Evolutionary conservation across 2,888 invertebrate genomes (phyloP).

Genomic region (Marasmarcha lunaedactyla): DNA sequence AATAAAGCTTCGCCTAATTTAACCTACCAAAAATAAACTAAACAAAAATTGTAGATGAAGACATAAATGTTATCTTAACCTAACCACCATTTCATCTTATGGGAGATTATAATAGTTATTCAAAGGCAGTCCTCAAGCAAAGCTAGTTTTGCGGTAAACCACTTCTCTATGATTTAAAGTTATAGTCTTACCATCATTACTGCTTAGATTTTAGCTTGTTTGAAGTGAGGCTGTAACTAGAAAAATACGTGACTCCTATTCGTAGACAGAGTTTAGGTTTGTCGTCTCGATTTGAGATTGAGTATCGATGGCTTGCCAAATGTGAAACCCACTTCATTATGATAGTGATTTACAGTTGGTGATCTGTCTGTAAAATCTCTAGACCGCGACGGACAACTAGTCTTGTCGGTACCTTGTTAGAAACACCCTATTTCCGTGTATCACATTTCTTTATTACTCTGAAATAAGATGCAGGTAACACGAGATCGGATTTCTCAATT

Average conservation of each 20-base stretch:
- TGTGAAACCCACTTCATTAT: slow-evolving; percentile 27
- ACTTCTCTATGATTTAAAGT: slow-evolving; percentile 32
- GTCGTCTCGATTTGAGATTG: not conserved
- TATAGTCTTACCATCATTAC: slow-evolving; percentile 27
- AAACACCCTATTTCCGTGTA: slow-evolving; percentile 40
- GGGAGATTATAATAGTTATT: slow-evolving; percentile 16
- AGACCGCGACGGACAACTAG: slow-evolving; percentile 39
- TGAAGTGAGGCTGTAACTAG: not conserved
- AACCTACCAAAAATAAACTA: too few relatives aligned
- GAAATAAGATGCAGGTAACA: slow-evolving; percentile 19
- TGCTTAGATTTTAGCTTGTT: slow-evolving; percentile 26
- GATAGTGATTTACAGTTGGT: slow-evolving; percentile 42
- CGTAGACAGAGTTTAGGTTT: too few relatives aligned
- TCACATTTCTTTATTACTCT: slow-evolving; percentile 38
- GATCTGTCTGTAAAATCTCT: slow-evolving; percentile 34
- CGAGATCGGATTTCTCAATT: slow-evolving; percentile 13
- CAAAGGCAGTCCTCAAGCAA: slow-evolving; percentile 34
- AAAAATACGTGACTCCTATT: slow-evolving; percentile 6
- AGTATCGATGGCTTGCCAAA: slow-evolving; percentile 21
- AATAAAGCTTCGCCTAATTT: too few relatives aligned
- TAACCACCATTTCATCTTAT: not conserved
- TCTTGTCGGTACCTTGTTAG: slow-evolving; percentile 30
- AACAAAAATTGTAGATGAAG: not conserved
- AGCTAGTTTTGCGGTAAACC: slow-evolving; percentile 42
- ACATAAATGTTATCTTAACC: slow-evolving; percentile 7